Evolutionary conservation across 2,888 invertebrate species (phyloP).

Genomic region (Chymomyza procnemis): DNA sequence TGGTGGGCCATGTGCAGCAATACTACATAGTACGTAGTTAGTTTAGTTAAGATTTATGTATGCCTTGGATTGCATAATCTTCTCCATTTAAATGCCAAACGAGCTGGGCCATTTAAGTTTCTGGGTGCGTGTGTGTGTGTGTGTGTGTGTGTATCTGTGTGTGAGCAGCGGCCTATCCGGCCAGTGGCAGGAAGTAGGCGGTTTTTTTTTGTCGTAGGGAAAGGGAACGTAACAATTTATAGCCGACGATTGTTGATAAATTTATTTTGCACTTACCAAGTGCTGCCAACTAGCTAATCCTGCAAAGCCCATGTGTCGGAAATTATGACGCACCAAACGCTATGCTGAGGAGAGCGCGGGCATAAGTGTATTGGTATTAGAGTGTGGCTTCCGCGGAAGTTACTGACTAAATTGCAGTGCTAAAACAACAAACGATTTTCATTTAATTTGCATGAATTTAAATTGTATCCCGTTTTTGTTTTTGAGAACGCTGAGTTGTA

Average conservation of each 20-base stretch:
- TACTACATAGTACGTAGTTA: constrained; percentile 32
- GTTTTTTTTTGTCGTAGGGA: constrained; percentile 2
- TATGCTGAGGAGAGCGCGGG: not conserved
- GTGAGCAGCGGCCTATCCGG: constrained; percentile 30
- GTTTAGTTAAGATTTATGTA: constrained; percentile 56
- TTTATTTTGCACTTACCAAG: constrained; percentile 51
- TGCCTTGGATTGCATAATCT: constrained; percentile 61
- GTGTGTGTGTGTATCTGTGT: too few species aligned
- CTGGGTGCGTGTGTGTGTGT: not conserved
- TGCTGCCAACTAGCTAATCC: constrained; percentile 9
- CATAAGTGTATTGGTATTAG: constrained; percentile 13
- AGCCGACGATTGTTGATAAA: constrained; percentile 66
- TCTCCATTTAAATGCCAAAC: constrained; percentile 57
- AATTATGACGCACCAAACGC: constrained; percentile 56
- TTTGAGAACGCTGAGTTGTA: constrained; percentile 35
- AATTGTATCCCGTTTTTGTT: constrained; percentile 9
- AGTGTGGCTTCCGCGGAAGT: constrained; percentile 40
- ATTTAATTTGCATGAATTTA: constrained; percentile 56
- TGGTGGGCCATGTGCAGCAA: constrained; percentile 13
- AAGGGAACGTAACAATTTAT: constrained; percentile 46
- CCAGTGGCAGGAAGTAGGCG: constrained; percentile 35
- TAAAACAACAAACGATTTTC: constrained; percentile 46
- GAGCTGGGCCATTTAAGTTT: not conserved
- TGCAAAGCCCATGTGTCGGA: constrained; percentile 26
- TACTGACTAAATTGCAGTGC: constrained; percentile 53